Evolutionary conservation across 1,140 invertebrate genomes (phyloP).

Genomic region (Drosophila leontia): DNA sequence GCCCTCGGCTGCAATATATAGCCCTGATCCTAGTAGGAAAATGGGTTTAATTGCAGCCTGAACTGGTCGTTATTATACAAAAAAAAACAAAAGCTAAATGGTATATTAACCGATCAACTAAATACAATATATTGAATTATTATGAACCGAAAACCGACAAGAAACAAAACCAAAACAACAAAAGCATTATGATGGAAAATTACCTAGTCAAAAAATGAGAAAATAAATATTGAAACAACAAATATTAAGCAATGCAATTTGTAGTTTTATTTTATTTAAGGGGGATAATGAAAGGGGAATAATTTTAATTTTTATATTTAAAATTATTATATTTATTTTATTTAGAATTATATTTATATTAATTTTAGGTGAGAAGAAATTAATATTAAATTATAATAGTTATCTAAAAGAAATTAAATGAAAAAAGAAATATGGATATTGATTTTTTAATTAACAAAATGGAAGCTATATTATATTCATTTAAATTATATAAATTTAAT

Average conservation of each 20-base stretch:
- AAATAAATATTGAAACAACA: constrained; percentile 76
- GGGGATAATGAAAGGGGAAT: neutral
- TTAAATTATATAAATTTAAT: no score
- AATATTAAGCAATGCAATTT: constrained; percentile 59
- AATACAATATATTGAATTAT: constrained; percentile 64
- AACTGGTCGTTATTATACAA: neutral
- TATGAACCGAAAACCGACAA: constrained; percentile 43
- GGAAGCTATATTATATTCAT: no score
- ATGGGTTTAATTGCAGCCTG: constrained; percentile 4
- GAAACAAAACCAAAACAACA: constrained; percentile 9
- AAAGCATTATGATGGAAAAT: constrained; percentile 65
- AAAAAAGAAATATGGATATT: no score
- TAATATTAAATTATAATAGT: no score
- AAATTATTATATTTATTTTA: no score
- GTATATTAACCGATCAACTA: constrained; percentile 76
- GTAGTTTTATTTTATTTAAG: neutral
- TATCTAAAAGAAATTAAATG: no score
- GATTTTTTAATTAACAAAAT: no score
- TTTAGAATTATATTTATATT: no score
- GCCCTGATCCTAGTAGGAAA: neutral
- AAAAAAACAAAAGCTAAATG: constrained; percentile 35
- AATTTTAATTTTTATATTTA: neutral
- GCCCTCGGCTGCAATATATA: neutral
- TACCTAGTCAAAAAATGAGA: constrained; percentile 80
- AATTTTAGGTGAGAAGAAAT: no score